These are phyloP conservation scores for Lochmaea crataegi DNA, from an alignment of 2,888 invertebrate species.

Conservation along the genomic window DNA sequence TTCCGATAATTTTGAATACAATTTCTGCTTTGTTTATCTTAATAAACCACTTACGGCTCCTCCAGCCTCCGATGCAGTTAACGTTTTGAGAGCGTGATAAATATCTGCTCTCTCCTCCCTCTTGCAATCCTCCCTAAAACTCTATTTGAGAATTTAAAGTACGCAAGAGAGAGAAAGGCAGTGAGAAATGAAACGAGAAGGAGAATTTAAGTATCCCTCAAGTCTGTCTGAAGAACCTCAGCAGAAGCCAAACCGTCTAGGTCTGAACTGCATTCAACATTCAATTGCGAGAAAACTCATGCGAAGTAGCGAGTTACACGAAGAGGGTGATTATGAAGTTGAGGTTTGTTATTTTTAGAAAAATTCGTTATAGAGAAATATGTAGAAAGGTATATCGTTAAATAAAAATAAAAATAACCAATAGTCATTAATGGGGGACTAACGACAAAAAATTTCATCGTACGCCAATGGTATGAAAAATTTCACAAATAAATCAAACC, in stretches of 20 bases:
- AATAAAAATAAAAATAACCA: no score
- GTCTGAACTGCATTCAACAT: conserved; percentile 18
- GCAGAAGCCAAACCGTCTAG: conserved; percentile 23
- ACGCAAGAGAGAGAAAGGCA: conserved; percentile 3
- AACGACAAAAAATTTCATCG: no score
- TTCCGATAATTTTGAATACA: not conserved
- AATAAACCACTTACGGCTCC: conserved; percentile 31
- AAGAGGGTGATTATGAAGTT: conserved; percentile 12
- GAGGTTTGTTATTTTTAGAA: conserved; percentile 14
- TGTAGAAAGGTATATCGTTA: no score
- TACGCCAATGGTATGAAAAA: no score
- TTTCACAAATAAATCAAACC: no score
- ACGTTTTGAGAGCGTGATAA: conserved; percentile 37
- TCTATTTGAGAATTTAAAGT: conserved; percentile 21
- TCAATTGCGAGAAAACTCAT: conserved; percentile 22
- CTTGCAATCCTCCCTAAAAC: not conserved
- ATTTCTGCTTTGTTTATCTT: conserved; percentile 21
- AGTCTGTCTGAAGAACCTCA: conserved; percentile 32
- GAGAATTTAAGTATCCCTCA: conserved; percentile 24
- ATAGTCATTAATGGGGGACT: no score
- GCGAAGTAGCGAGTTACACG: conserved; percentile 18
- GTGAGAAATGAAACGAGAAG: not conserved
- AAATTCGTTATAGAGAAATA: not conserved
- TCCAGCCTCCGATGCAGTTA: conserved; percentile 10
- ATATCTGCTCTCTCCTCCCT: conserved; percentile 27